These are phyloP conservation scores for Nomada hirtipes DNA, from an alignment of 2,888 invertebrate genomes.

Conservation along the genomic window DNA sequence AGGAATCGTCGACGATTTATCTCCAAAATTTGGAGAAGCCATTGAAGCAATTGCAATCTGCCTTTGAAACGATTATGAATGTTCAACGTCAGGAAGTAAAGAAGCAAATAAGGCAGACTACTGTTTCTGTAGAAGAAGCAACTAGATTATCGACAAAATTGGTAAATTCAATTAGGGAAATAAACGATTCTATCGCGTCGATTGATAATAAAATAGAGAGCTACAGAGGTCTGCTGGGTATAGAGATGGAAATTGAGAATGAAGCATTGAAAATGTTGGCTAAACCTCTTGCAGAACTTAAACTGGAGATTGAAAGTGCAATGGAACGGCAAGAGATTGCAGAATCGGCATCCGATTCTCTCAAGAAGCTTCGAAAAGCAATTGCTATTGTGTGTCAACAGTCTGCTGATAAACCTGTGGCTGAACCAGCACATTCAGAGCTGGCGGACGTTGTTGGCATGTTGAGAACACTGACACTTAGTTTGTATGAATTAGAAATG, in stretches of 20 bases:
- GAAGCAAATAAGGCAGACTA: not conserved
- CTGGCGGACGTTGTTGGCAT: conserved; percentile 23
- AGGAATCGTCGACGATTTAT: conserved; percentile 62
- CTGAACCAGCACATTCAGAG: conserved; percentile 59
- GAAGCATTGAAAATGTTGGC: conserved; percentile 59
- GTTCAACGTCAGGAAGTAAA: conserved; percentile 1
- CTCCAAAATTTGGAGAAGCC: conserved; percentile 65
- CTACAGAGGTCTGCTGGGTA: conserved; percentile 38
- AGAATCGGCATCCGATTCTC: conserved; percentile 65
- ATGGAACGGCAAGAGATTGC: conserved; percentile 29
- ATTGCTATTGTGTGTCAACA: conserved; percentile 75
- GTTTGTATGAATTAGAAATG: conserved; percentile 46
- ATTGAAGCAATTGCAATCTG: conserved; percentile 52
- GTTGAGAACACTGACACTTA: conserved; percentile 36
- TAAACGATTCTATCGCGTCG: conserved; percentile 58
- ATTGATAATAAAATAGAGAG: conserved; percentile 61
- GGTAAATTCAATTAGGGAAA: conserved; percentile 39
- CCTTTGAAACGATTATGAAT: conserved; percentile 48
- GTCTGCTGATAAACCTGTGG: conserved; percentile 60
- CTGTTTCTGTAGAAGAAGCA: conserved; percentile 34
- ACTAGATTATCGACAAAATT: conserved; percentile 45
- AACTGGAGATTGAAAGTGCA: conserved; percentile 46
- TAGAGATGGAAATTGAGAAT: conserved; percentile 59
- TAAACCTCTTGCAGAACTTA: conserved; percentile 57
- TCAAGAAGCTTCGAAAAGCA: conserved; percentile 73